phyloP scores from a whole-genome alignment of 2,888 invertebrate species.

The Theodoxus fluviatilis region DNA sequence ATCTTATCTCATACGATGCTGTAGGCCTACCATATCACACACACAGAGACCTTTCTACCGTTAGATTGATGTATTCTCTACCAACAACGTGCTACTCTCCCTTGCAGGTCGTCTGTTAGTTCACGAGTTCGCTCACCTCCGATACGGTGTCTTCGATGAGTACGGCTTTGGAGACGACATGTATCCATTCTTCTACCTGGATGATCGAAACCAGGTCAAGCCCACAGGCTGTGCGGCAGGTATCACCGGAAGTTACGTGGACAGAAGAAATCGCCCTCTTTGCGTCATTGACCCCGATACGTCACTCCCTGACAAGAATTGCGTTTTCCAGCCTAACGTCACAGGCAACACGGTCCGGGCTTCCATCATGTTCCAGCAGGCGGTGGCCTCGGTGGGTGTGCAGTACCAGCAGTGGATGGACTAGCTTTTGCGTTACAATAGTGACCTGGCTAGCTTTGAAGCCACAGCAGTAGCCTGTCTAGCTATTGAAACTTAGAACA shows the following conservation, averaged over 20 bases:
- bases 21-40: too few species aligned
- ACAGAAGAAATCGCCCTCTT: background rate
- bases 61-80: background rate
- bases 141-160: conserved; percentile 76
- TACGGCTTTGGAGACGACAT: conserved; percentile 44
- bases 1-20: too few species aligned
- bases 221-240: background rate
- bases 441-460: too few species aligned
- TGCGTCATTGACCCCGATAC: conserved; percentile 8
- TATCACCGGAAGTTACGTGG: background rate
- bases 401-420: too few species aligned
- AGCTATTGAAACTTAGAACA: too few species aligned
- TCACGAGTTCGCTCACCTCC: conserved; percentile 74
- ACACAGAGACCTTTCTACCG: too few species aligned
- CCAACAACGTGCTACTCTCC: background rate
- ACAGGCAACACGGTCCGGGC: background rate
- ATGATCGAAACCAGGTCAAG: background rate
- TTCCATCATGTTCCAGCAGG: conserved; percentile 8
- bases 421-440: too few species aligned
- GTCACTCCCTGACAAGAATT: background rate
- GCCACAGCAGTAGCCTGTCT: too few species aligned
- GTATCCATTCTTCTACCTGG: background rate
- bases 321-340: background rate
- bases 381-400: too few species aligned
- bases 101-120: conserved; percentile 65